Base-by-base conservation (phyloP, 2,797 vertebrate genomes). In the Chaenodraco wilsoni region DNA sequence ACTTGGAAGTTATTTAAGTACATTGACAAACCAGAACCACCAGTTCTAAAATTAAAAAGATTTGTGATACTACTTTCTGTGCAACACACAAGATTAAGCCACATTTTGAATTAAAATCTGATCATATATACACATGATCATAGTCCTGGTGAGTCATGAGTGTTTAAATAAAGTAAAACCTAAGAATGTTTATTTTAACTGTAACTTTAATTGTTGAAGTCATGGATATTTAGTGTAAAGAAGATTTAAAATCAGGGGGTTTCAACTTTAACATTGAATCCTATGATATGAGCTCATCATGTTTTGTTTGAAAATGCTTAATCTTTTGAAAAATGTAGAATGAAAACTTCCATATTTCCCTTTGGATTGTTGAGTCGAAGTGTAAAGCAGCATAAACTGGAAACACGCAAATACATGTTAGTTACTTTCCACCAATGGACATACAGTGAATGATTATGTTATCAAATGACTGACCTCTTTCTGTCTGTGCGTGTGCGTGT, bases 401-500 rank as follows among this genome's bases (percentile, higher is more conserved):
- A 72, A 56, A 51, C 8, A 40, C 33, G 33, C 33, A 37, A 9
- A 6, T 10, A 52, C 13, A 52, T 23, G 49, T 40, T n/a, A 21
- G 14, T 54, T 55, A 46, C 23, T 15, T 49, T 48, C 14, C 44
- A 16, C 19, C 7, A 21, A n/a, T 41, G 23, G 11, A 43, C 15
- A 27, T 37, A 37, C 8, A 37, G 33, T 50, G n/a, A 2, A 31
- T 31, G 14, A 11, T 17, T 2, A 5, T 9, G 8, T 37, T 37
- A 1, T 63, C 9, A 69, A 57, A 13, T 46, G 52, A 72, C 14
- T 56, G 13, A 27, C 9, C 4, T n/a, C 16, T 5, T 3, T 58
- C 7, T 27, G 12, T 31, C 8, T 44, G 13, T 55, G 21, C 68
- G 12, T 78, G 64, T 69, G 65, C 65, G 1, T 65, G 3, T 69